Conservation (phyloP, 2,888 invertebrate species). For the Polydrusus pterygomalis region DNA sequence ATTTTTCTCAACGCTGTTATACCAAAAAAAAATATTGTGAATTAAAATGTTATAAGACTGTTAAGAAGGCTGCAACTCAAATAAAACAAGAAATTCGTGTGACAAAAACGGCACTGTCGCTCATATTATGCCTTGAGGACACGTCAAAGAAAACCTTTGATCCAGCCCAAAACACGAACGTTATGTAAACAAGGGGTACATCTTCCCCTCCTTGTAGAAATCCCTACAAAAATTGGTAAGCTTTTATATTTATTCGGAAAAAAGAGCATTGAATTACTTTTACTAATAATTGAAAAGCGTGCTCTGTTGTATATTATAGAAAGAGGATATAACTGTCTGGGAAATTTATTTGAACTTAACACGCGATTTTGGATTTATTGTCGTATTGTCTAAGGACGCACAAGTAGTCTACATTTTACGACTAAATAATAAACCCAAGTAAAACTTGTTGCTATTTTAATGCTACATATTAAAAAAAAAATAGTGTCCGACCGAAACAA, state of each 20-base stretch:
- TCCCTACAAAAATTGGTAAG: slow-evolving; percentile 12
- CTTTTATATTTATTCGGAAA: slow-evolving; percentile 23
- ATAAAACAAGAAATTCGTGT: background rate
- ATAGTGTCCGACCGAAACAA: no score
- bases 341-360: slow-evolving; percentile 26
- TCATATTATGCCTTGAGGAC: slow-evolving; percentile 4
- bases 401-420: background rate
- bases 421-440: background rate
- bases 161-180: slow-evolving; percentile 11
- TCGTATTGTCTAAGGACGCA: background rate
- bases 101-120: background rate
- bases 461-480: background rate
- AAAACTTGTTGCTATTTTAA: background rate
- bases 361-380: slow-evolving; percentile 25
- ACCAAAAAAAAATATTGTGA: no score
- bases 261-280: slow-evolving; percentile 30
- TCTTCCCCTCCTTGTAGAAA: slow-evolving; percentile 1
- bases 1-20: no score
- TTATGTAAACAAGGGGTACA: slow-evolving; percentile 11
- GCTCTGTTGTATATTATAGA: slow-evolving; percentile 4
- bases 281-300: slow-evolving; percentile 32
- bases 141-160: slow-evolving; percentile 9
- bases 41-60: no score
- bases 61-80: background rate
- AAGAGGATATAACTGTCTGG: slow-evolving; percentile 20